Base-by-base conservation (phyloP, 2,888 invertebrate species). In the Stomorhina lunata region DNA sequence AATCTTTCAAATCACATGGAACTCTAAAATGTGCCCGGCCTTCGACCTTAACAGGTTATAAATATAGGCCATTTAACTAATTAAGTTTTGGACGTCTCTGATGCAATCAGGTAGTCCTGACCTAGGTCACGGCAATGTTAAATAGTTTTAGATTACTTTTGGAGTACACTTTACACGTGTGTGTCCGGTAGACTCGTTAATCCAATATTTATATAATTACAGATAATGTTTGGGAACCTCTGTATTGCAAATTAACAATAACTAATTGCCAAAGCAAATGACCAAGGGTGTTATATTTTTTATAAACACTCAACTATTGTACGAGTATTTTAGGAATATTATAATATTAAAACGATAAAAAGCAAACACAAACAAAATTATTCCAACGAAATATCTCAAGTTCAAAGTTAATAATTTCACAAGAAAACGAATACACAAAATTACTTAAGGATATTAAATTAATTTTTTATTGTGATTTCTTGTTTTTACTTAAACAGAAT, bases 401-500 rank as follows among this genome's bases (percentile, higher is more conserved):
- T 88, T 88, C 88, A 88, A 88, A 37, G 45, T 72, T 80, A 55
- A 65, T 57, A 85, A 86, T 45, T 84, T 72, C 25, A 34, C 34
- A 59, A 9, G 32, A 59, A 20, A 12, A 20, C 1, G 32, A 59
- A 20, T 10, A 20, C 1, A 7, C 68, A 17, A 1, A 65, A 61
- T 32, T 69, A 71, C 55, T 78, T 34, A 79, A 66, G 53, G 20
- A 22, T 40, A 72, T 53, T 40, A 40, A 17, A 10, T 20, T 27
- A 65, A 12, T 48, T 27, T 15, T 75, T 34, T 15, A 50, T 57
- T 76, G 29, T 65, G 6, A 43, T 69, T 59, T 53, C 53, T 12
- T 17, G 20, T 7, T 76, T 78, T 37, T 65, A 34, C 3, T 32
- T 4, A 17, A 29, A 40, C 72, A 91, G 91, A 86, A 90, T 90